Percentiles rank a stretch among this genome's conserved stretches.
Conservation (phyloP, 1,140 invertebrate genomes). For the Drosophila bipectinata region DNA sequence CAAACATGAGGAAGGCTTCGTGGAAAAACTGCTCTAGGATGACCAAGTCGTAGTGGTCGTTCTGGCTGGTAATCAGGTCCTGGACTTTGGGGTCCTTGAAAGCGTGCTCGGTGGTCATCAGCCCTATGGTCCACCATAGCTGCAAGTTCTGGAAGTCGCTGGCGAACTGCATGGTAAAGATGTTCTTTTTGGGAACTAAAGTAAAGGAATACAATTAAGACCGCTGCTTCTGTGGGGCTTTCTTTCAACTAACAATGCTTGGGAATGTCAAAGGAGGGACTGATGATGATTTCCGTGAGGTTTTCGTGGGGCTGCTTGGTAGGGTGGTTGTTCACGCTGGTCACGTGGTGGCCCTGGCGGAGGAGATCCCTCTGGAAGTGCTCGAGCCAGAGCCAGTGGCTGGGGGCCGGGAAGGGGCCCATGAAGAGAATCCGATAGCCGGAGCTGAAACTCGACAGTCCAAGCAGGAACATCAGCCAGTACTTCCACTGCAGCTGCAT, state of each 20-base stretch:
- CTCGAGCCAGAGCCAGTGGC: constrained; percentile 85
- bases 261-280: constrained; percentile 85
- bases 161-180: constrained; percentile 75
- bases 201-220: neutral
- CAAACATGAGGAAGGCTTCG: constrained; percentile 85
- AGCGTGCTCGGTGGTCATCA: constrained; percentile 84
- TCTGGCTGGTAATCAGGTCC: constrained; percentile 84
- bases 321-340: constrained; percentile 85
- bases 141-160: constrained; percentile 77
- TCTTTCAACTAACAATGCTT: constrained; percentile 75
- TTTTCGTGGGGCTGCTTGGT: constrained; percentile 83
- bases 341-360: constrained; percentile 86
- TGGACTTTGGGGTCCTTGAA: constrained; percentile 84
- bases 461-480: constrained; percentile 39
- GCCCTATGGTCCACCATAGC: constrained; percentile 83
- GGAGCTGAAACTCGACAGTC: constrained; percentile 6
- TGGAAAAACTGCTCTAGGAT: constrained; percentile 86
- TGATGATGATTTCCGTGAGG: constrained; percentile 85
- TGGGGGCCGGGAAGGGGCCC: constrained; percentile 80
- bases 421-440: constrained; percentile 76
- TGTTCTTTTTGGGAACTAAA: constrained; percentile 76
- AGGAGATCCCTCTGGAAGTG: constrained; percentile 86
- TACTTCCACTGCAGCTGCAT: constrained; percentile 58
- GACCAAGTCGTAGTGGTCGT: constrained; percentile 85
- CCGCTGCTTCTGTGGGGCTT: too few relatives aligned